A percentile compares a stretch with the other conserved stretches of the same genome.
Evolutionary conservation across 2,797 vertebrate species (phyloP).

Genomic region (Chelon auratus): DNA sequence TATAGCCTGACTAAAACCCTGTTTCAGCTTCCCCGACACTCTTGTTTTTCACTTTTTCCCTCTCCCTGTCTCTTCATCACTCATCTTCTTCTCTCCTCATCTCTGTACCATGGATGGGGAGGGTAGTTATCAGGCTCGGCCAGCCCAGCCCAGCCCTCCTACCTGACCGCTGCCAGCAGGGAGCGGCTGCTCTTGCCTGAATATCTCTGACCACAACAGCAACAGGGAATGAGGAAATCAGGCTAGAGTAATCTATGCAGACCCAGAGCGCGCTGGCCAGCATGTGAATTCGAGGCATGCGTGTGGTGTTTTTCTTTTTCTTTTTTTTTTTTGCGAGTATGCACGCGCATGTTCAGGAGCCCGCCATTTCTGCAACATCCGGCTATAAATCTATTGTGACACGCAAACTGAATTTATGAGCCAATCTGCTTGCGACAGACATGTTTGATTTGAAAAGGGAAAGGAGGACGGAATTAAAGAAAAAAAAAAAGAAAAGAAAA

Average conservation of each 20-base stretch:
- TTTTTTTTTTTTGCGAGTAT: slow-evolving; percentile 28
- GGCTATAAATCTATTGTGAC: slow-evolving; percentile 99
- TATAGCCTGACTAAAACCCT: too few species aligned
- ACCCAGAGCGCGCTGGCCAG: slow-evolving; percentile 81
- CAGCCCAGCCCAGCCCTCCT: slow-evolving; percentile 86
- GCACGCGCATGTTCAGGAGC: slow-evolving; percentile 79
- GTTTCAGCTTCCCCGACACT: too few species aligned
- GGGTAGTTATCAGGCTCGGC: slow-evolving; percentile 83
- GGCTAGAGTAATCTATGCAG: slow-evolving; percentile 94
- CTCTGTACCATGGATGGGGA: slow-evolving; percentile 52
- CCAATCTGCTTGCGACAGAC: slow-evolving; percentile 96
- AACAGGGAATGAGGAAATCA: slow-evolving; percentile 95
- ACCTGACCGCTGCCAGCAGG: slow-evolving; percentile 88
- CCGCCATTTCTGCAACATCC: slow-evolving; percentile 99
- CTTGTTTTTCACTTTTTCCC: background rate
- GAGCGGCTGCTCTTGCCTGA: slow-evolving; percentile 92
- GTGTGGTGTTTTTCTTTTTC: slow-evolving; percentile 6
- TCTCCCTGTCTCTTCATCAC: slow-evolving; percentile 23
- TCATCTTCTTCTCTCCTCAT: slow-evolving; percentile 43
- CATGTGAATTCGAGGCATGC: slow-evolving; percentile 30
- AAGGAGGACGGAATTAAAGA: slow-evolving; percentile 54
- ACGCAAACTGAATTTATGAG: slow-evolving; percentile 97
- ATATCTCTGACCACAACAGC: slow-evolving; percentile 96
- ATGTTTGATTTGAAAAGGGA: slow-evolving; percentile 82
- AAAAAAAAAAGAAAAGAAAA: slow-evolving; percentile 51